A percentile compares a stretch with the other conserved stretches of the same genome.
These are phyloP conservation scores for Glaucomys volans DNA, from an alignment of 2,113 vertebrate genomes.

Conservation along the genomic window DNA sequence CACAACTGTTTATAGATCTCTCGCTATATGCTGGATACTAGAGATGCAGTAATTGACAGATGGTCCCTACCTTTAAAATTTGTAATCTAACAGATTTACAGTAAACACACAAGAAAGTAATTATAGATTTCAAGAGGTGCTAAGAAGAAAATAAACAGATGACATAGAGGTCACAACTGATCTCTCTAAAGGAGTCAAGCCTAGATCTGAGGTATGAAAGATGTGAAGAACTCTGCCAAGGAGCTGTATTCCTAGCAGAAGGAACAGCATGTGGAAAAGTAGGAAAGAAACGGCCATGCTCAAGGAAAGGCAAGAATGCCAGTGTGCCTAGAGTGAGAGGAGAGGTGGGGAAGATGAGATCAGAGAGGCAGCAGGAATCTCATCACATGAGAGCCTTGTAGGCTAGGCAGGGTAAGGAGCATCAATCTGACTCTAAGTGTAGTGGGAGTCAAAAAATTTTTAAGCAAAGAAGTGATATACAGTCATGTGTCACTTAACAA, in stretches of 20 bases:
- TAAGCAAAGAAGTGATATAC: slow-evolving; percentile 11
- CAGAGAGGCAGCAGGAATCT: not conserved
- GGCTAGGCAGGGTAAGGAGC: not conserved
- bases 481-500: not conserved
- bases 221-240: not conserved
- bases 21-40: not conserved
- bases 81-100: slow-evolving; percentile 13
- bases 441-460: not conserved
- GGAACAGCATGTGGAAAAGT: not conserved
- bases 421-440: not conserved
- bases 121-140: not conserved
- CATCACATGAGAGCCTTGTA: not conserved
- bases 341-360: not conserved
- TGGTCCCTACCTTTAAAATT: slow-evolving; percentile 27
- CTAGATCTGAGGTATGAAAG: slow-evolving; percentile 43
- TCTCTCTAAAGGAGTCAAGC: not conserved
- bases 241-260: not conserved
- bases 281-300: not conserved
- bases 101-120: slow-evolving; percentile 51
- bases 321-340: not conserved
- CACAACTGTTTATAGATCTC: not conserved
- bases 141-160: slow-evolving; percentile 59
- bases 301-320: not conserved
- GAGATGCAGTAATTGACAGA: slow-evolving; percentile 2
- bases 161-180: not conserved